phyloP scores from a whole-genome alignment of 1,140 invertebrate species.

The Pomacea maculata region DNA sequence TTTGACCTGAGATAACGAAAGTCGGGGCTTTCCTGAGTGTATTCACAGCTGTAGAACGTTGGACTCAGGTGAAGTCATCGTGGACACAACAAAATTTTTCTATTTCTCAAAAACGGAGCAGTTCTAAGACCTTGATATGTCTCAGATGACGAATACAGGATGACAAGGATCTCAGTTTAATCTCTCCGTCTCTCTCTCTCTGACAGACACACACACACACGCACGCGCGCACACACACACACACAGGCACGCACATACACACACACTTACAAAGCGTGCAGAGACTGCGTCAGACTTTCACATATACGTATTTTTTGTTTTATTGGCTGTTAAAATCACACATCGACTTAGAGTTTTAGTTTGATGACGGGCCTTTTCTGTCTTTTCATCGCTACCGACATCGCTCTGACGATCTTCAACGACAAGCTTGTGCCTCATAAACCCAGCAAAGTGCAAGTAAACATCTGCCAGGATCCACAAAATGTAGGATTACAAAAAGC shows the following conservation, averaged over 20 bases:
- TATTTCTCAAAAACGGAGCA: no score
- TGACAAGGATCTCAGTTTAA: not conserved
- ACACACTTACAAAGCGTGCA: not conserved
- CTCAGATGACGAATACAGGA: not conserved
- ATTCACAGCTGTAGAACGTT: no score
- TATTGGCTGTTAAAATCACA: not conserved
- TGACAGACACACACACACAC: not conserved
- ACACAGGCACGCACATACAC: not conserved
- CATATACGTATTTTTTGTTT: not conserved
- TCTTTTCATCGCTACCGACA: not conserved
- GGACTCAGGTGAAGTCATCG: no score
- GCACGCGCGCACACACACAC: not conserved
- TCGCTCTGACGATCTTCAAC: not conserved
- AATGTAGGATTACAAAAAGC: no score
- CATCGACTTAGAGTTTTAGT: not conserved
- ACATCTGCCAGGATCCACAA: no score
- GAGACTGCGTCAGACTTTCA: not conserved
- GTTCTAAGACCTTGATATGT: no score
- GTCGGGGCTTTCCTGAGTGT: no score
- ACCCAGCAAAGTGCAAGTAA: not conserved
- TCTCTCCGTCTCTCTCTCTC: not conserved
- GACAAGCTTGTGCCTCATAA: not conserved
- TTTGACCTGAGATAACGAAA: no score
- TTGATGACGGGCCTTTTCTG: not conserved
- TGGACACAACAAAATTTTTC: no score